phyloP scores from a whole-genome alignment of 2,888 invertebrate species.

The Dynastes grantii region DNA sequence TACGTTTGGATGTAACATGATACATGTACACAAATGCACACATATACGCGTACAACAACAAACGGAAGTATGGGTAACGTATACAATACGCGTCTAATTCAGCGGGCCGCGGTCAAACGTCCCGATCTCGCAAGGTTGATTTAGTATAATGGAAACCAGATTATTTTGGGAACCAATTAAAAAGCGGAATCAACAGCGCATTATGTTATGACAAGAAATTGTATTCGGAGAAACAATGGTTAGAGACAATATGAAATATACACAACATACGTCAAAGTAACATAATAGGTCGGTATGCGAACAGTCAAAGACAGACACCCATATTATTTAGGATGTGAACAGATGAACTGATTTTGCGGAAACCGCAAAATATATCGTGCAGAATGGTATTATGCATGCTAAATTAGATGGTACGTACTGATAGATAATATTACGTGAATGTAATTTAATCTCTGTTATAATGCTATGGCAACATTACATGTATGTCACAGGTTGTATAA shows the following conservation, averaged over 20 bases:
- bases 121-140: slow-evolving; percentile 33
- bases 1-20: slow-evolving; percentile 45
- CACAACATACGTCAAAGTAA: not conserved
- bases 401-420: not conserved
- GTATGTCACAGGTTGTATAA: no score
- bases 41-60: not conserved
- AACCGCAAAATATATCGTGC: not conserved
- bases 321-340: not conserved
- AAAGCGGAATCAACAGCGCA: slow-evolving; percentile 17
- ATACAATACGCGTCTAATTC: slow-evolving; percentile 17
- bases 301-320: not conserved
- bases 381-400: not conserved
- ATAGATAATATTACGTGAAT: slow-evolving; percentile 5
- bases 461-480: no score
- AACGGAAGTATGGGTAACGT: not conserved
- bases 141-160: slow-evolving; percentile 39
- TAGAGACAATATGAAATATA: slow-evolving; percentile 11
- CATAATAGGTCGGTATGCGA: not conserved
- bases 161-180: slow-evolving; percentile 44
- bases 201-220: slow-evolving; percentile 34
- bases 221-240: slow-evolving; percentile 31
- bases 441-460: not conserved
- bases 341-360: not conserved
- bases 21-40: slow-evolving; percentile 3
- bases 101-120: not conserved